A percentile compares a stretch with the other conserved stretches of the same genome.
These are phyloP conservation scores for Pogoniulus pusillus DNA, from an alignment of 2,797 vertebrate species.

Conservation along the genomic window DNA sequence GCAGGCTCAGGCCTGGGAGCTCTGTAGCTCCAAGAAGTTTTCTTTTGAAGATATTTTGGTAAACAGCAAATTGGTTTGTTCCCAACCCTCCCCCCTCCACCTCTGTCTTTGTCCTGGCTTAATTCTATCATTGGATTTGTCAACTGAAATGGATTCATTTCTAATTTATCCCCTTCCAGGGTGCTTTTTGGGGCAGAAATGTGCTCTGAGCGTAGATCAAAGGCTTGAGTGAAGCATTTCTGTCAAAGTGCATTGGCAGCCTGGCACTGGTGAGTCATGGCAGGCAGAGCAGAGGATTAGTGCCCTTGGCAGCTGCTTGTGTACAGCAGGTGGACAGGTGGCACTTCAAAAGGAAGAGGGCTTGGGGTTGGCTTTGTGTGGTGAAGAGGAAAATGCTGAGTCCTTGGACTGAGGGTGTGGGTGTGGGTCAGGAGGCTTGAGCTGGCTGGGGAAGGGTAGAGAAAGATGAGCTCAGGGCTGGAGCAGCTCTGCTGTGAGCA, in stretches of 20 bases:
- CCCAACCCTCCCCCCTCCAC: too few relatives aligned
- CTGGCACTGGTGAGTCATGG: background rate
- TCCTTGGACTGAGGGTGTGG: background rate
- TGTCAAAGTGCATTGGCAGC: background rate
- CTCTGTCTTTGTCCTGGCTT: background rate
- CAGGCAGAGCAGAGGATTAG: slow-evolving; percentile 29
- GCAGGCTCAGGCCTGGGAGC: background rate
- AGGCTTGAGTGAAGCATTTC: background rate
- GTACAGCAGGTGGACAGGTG: background rate
- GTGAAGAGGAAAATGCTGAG: background rate
- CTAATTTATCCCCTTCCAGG: background rate
- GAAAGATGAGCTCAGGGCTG: too few relatives aligned
- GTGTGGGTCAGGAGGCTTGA: background rate
- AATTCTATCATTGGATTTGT: slow-evolving; percentile 43
- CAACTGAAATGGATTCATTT: slow-evolving; percentile 14
- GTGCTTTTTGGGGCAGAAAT: slow-evolving; percentile 18
- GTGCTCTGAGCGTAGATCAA: slow-evolving; percentile 34
- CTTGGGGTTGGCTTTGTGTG: slow-evolving; percentile 15
- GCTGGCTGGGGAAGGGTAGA: background rate
- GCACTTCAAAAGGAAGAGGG: background rate
- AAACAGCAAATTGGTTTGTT: background rate
- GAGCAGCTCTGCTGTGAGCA: too few relatives aligned
- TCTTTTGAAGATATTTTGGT: slow-evolving; percentile 23
- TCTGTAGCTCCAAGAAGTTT: background rate
- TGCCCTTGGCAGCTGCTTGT: slow-evolving; percentile 49